Evolutionary conservation across 1,140 invertebrate genomes (phyloP).

Genomic region (Patella vulgata): DNA sequence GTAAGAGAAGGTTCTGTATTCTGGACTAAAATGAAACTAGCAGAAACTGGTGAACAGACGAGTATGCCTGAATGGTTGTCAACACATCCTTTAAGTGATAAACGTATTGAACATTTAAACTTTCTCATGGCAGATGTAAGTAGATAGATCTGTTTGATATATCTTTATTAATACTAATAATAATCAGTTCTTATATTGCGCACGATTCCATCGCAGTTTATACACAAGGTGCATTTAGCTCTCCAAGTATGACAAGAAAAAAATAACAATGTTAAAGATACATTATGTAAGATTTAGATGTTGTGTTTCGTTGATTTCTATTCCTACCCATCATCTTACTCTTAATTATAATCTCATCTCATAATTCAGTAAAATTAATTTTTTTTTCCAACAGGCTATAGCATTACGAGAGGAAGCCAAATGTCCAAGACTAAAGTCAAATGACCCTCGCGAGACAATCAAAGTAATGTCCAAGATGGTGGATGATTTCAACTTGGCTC

Average conservation of each 20-base stretch:
- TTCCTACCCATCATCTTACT: too few relatives aligned
- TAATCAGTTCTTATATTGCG: too few relatives aligned
- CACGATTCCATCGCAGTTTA: too few relatives aligned
- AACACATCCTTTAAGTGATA: conserved; percentile 73
- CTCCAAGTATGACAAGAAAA: too few relatives aligned
- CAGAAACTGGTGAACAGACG: conserved; percentile 52
- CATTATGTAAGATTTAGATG: too few relatives aligned
- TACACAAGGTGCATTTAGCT: too few relatives aligned
- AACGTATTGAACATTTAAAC: conserved; percentile 69
- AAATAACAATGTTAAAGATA: too few relatives aligned
- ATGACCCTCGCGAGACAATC: conserved; percentile 45
- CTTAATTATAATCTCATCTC: too few relatives aligned
- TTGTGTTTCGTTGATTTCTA: too few relatives aligned
- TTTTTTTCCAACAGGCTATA: conserved; percentile 35
- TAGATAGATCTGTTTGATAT: background rate
- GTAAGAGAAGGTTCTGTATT: conserved; percentile 73
- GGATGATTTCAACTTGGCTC: conserved; percentile 28
- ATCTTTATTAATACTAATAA: too few relatives aligned
- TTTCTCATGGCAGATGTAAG: conserved; percentile 66
- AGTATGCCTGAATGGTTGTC: conserved; percentile 70
- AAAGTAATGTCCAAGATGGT: conserved; percentile 22
- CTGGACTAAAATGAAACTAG: conserved; percentile 71
- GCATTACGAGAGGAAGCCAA: conserved; percentile 41
- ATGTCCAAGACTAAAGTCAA: conserved; percentile 47
- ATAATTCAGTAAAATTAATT: too few relatives aligned